Evolutionary conservation across 2,113 vertebrate genomes (phyloP).

Genomic region (Mastomys natalensis): DNA sequence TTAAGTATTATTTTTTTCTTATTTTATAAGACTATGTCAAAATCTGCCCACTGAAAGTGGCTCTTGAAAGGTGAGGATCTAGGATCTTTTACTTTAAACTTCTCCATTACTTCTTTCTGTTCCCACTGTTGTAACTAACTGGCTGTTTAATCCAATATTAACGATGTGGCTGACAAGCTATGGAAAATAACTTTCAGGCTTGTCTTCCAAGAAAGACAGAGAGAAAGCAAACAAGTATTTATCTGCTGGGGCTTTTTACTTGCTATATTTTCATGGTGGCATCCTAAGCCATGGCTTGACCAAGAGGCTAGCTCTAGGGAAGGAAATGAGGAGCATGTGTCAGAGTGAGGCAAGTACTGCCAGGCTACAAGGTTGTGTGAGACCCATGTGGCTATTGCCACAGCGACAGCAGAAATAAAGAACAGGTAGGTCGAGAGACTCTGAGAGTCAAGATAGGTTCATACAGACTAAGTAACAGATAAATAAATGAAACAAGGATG

Average conservation of each 20-base stretch:
- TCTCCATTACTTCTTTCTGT: background rate
- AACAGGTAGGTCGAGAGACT: background rate
- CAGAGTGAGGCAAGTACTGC: background rate
- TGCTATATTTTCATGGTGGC: background rate
- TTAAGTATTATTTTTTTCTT: background rate
- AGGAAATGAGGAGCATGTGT: background rate
- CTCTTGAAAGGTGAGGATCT: background rate
- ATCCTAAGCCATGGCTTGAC: background rate
- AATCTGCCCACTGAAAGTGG: background rate
- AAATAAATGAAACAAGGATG: background rate
- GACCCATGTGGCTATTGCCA: background rate
- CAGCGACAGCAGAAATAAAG: background rate
- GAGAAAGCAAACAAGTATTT: background rate
- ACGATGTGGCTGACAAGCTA: background rate
- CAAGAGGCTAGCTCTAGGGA: background rate
- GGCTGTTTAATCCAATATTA: background rate
- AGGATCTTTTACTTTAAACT: constrained; percentile 16
- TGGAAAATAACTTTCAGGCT: constrained; percentile 2
- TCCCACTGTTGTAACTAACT: background rate
- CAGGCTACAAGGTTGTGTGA: background rate
- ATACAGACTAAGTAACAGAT: background rate
- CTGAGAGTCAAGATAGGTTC: background rate
- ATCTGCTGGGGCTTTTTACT: background rate
- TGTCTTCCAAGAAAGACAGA: background rate
- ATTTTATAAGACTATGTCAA: background rate